A percentile compares a stretch with the other conserved stretches of the same genome.
Evolutionary conservation across 2,888 invertebrate genomes (phyloP).

Genomic region (Drosophila nr. perissopoda): DNA sequence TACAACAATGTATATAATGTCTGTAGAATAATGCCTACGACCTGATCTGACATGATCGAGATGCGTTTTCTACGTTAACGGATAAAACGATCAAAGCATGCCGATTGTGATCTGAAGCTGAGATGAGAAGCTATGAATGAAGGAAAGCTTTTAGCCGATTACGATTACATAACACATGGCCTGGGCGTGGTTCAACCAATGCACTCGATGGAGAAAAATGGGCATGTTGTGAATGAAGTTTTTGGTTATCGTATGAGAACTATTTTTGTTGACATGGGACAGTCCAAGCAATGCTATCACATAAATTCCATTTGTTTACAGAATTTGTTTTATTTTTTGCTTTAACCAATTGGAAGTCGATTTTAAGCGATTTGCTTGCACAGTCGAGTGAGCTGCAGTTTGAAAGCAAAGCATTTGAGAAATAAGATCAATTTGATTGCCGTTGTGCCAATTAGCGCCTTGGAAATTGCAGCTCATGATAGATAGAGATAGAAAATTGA

Average conservation of each 20-base stretch:
- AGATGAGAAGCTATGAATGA: slow-evolving; percentile 26
- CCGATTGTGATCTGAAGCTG: slow-evolving; percentile 47
- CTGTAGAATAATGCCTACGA: slow-evolving; percentile 12
- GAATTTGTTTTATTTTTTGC: slow-evolving; percentile 10
- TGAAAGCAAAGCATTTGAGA: slow-evolving; percentile 22
- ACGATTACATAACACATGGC: slow-evolving; percentile 17
- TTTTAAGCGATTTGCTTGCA: slow-evolving; percentile 31
- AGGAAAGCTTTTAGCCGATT: slow-evolving; percentile 37
- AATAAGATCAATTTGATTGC: slow-evolving; percentile 3
- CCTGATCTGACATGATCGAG: slow-evolving; percentile 21
- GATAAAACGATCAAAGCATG: slow-evolving; percentile 63
- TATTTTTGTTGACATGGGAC: slow-evolving; percentile 4
- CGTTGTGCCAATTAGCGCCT: slow-evolving; percentile 29
- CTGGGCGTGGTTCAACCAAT: slow-evolving; percentile 43
- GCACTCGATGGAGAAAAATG: slow-evolving; percentile 40
- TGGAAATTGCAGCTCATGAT: slow-evolving; percentile 40
- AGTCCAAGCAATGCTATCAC: slow-evolving; percentile 34
- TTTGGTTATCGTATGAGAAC: slow-evolving; percentile 27
- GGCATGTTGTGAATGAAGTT: slow-evolving; percentile 43
- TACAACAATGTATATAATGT: slow-evolving; percentile 51
- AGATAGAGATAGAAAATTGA: slow-evolving; percentile 33
- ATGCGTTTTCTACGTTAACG: slow-evolving; percentile 43
- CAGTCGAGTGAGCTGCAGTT: slow-evolving; percentile 45
- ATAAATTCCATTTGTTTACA: slow-evolving; percentile 7
- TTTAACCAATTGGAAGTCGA: slow-evolving; percentile 12